These are phyloP conservation scores for Melanotaenia duboulayi DNA, from an alignment of 2,113 vertebrate species.

Conservation along the genomic window DNA sequence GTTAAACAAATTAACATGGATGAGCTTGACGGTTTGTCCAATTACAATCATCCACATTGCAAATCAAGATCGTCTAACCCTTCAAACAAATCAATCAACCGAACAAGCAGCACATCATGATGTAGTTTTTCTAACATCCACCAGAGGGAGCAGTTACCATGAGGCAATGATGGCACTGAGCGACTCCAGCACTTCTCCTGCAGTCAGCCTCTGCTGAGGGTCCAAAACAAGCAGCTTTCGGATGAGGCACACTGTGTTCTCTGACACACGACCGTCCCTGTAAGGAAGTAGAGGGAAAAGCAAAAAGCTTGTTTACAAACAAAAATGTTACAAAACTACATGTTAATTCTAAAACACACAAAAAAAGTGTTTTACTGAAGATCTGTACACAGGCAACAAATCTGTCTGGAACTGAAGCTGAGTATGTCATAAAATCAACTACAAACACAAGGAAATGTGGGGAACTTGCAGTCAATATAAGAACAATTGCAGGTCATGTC, in stretches of 20 bases:
- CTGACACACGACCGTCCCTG: slow-evolving; percentile 96
- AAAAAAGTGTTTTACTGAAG: too few species aligned
- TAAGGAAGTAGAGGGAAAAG: background rate
- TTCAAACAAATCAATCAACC: background rate
- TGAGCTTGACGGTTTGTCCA: background rate
- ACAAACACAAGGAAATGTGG: background rate
- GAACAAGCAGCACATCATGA: background rate
- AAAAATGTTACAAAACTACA: background rate
- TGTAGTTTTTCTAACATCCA: slow-evolving; percentile 28
- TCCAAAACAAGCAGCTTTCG: slow-evolving; percentile 96
- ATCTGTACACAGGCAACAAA: too few species aligned
- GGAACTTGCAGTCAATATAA: background rate
- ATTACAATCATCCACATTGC: too few species aligned
- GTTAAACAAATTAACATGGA: slow-evolving; percentile 1
- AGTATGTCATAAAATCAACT: background rate
- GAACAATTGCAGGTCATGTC: background rate
- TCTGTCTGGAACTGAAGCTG: too few species aligned
- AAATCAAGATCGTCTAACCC: too few species aligned
- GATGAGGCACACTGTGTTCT: slow-evolving; percentile 98
- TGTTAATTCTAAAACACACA: background rate
- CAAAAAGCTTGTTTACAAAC: background rate
- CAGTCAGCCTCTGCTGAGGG: slow-evolving; percentile 95
- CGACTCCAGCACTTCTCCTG: slow-evolving; percentile 93
- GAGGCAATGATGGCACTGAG: slow-evolving; percentile 95
- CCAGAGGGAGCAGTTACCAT: slow-evolving; percentile 83